Evolutionary conservation across 2,797 vertebrate genomes (phyloP), one percentile per base, ranked within the genome.

Genomic region (Siniperca scherzeri): DNA sequence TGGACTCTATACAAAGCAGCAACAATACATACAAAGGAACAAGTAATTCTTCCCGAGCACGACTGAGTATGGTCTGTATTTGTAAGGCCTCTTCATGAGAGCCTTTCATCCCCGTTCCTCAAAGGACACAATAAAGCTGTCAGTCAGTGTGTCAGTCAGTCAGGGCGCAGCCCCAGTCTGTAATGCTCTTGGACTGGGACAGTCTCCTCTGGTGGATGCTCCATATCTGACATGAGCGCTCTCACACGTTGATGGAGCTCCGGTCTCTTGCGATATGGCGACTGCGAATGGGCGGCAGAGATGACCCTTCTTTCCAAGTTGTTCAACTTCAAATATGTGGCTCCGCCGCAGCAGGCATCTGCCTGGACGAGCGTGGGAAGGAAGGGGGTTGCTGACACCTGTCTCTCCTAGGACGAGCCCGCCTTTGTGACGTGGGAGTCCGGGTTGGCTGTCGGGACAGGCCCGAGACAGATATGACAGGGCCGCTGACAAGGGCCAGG

Each of bases 111-210:
- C 70, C 74, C 14, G 67, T 81, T 89, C 86, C 88, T 90, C 87
- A 85, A 83, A 89, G 84, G 84, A 90, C 87, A 93, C 89, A 92
- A 92, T 91, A 66, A 91, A 91, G 88, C 89, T 91, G 92, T 92
- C 92, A 91, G 86, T 93, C 91, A 90, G 84, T 38, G 81, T 85
- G 90, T 91, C 91, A 93, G 86, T 88, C 88, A 83, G 83, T 84
- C 84, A 88, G 82, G 78, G 81, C 7, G 57, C 78, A 84, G 81
- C 40, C 61, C 73, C 65, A 36, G 83, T 81, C 80, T 83, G 75
- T 85, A 64, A 81, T 59, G 79, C 87, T 87, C 42, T 77, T 13
- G 83, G 87, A 89, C 86, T 71, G 60, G 80, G 88, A 84, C 80
- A 79, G 82, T 84, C 86, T 91, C 75, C 80, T 88, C 85, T 86